Base-by-base conservation (phyloP, 2,888 invertebrate species). In the Argyra leucocephala region DNA sequence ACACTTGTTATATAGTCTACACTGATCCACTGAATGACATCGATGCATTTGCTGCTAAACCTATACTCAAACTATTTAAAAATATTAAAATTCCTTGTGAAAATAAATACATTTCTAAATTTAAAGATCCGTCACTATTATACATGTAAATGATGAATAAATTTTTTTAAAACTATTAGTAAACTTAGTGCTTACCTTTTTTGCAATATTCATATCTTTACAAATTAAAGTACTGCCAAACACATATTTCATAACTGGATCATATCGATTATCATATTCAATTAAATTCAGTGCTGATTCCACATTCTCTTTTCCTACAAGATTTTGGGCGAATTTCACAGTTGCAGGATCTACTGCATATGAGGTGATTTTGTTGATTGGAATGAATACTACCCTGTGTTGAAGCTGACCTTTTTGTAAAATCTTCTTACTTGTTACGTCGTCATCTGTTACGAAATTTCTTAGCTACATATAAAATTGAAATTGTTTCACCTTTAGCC, bases 361-460 rank as follows among this genome's bases (percentile, higher is more conserved):
- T 0, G 86, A 85, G 31, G 82, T 77, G 71, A 97, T 93, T 82
- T 93, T 92, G 82, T 94, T 95, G 70, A 97, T 84, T 23, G 96
- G 96, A 67, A 96, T 90, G 75, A 96, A 86, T 65, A 95, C 96
- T 64, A 89, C 88, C 66, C 96, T 85, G 22, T 85, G 81, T 76
- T 87, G 87, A 67, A 98, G 82, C 70, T 89, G 84, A 0, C 96
- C 96, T 67, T 84, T 84, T 79, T 93, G 86, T 65, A 99, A 82
- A 68, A 99, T 82, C 75, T 88, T 84, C 78, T 93, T 94, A 73
- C 91, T 89, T 0, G 93, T 91, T 64, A 82, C 81, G 74, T 95
- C 94, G 61, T 87, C 89, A 75, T 96, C 93, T 48, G 95, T 93
- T 63, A 97, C 88, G 66, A 96, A 89, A 81, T 95, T 92, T 80